Base-by-base conservation (phyloP, 2,888 invertebrate genomes). In the Drosophila kanekoi region DNA sequence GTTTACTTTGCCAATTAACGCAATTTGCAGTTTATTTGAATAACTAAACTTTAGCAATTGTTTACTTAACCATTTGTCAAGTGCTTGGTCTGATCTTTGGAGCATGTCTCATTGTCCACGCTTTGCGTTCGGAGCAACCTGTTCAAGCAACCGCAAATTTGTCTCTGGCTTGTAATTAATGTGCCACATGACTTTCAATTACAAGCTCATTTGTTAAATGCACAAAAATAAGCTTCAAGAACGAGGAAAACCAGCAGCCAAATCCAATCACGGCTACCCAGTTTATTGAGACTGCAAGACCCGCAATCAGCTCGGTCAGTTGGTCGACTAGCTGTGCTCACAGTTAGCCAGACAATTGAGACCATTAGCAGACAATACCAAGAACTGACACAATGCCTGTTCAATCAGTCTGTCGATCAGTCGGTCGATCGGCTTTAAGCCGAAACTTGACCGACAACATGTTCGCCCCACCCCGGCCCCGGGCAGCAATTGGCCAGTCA, bases 101-200 rank as follows among this genome's bases (percentile, higher is more conserved):
- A 65, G 79, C 81, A 81, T 75, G 81, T 81, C 85, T 37, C 69
- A 32, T 37, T 57, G 28, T 32, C 60, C 65, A 79, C 28, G 65
- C 53, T 49, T 40, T 45, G n/a, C 37, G 51, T 6, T 18, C 8
- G 10, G 11, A 14, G 33, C 38, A 51, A 35, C 16, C 8, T 18
- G 45, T 20, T 13, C 28, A 5, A 28, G 41, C 35, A 52, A 32
- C 40, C 18, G 13, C 37, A 60, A 37, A 28, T 33, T 48, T 14
- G 10, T 8, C 10, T 14, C 14, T 48, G 11, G 32, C 4, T 20
- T 37, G 44, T 52, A 37, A 73, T 47, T 38, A 28, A 58, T 67
- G 35, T 16, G 38, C 10, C 11, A 52, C 35, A 47, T 37, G 74
- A 37, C 44, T 45, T 41, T 69, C 62, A 72, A 69, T 75, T 62